Evolutionary conservation across 2,888 invertebrate genomes (phyloP), one percentile per base, ranked within the genome.

Genomic region (Catonia carolina): DNA sequence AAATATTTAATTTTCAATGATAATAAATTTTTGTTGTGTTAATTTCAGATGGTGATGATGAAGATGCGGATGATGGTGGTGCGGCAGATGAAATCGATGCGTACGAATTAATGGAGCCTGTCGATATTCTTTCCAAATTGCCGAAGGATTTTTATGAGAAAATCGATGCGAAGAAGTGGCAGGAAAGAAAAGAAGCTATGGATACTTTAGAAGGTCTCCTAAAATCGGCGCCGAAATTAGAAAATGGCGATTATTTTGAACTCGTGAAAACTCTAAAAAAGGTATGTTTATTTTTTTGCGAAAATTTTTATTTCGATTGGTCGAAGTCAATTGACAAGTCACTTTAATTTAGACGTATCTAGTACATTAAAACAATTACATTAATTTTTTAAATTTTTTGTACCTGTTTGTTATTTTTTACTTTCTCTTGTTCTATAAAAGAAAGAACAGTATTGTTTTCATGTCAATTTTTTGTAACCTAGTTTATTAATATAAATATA

Each of bases 141-240:
- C 95, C 97, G 0, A 92, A 93, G 74, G 94, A 97, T 72, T 98
- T 97, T 72, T 94, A 86, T 70, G 95, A 96, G 2, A 91, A 95
- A 71, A 71, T 91, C 2, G 94, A 98, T 67, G 90, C 90, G 0
- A 96, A 93, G 72, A 97, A 94, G 69, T 99, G 96, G 99, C 92
- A 92, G 69, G 92, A 97, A 56, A 78, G 99, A 23, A 96, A 95
- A 70, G 96, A 97, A 70, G 87, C 88, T 0, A 72, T 99, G 12
- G 97, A 97, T 65, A 77, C 78, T 0, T 71, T 97, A 10, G 90
- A 93, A 62, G 81, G 80, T 62, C 74, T 95, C 17, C 70, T 90
- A 8, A 85, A 88, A 65, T 72, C 75, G 36, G 82, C 81, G 69
- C 94, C 90, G 0, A 94, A 88, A 71, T 72, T 98, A 45, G 94